Evolutionary conservation across 1,140 invertebrate species (phyloP), one percentile per base, ranked within the genome.

Genomic region (Eubasilissa regina): DNA sequence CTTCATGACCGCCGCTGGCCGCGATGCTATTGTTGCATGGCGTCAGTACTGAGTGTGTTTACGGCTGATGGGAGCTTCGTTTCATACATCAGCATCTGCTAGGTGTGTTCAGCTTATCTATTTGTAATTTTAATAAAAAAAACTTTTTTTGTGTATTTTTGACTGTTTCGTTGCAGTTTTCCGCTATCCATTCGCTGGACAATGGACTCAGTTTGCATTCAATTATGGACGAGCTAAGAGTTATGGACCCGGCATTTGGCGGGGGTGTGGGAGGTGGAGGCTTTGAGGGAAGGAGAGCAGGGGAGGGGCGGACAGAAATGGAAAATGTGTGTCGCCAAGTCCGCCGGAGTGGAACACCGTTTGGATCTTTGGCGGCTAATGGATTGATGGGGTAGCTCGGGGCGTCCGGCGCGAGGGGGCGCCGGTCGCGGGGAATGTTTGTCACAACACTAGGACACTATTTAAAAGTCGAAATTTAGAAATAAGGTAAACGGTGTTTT

Each of bases 141-240:
- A 13, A 51, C 9, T 0, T 13, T 0, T 55, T 9, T 55, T 19
- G 25, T 43, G 13, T 25, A 25, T 35, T 62, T 43, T 13, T 35
- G n/a, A 51, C 19, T 19, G 66, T 12, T 12, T 45, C 75, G 62
- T 77, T 77, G 75, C 74, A 75, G 74, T n/a, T 9, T 19, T 62
- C 74, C 74, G 56, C 45, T 45, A 75, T 64, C 76, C 73, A 56
- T 72, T 75, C 56, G 74, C 81, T 68, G 81, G 81, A 83, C 81
- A 83, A 83, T 83, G 79, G 81, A 83, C 79, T 80, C 81, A 80
- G 81, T 83, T 83, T 83, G 81, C 81, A 83, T 83, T 83, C 81
- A 83, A 83, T 83, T 83, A 83, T 83, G 81, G 81, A 83, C 81
- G 81, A 83, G 81, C 81, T 77, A 83, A 83, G 81, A 83, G 81